Base-by-base conservation (phyloP, 2,797 vertebrate species). In the Novumbra hubbsi region DNA sequence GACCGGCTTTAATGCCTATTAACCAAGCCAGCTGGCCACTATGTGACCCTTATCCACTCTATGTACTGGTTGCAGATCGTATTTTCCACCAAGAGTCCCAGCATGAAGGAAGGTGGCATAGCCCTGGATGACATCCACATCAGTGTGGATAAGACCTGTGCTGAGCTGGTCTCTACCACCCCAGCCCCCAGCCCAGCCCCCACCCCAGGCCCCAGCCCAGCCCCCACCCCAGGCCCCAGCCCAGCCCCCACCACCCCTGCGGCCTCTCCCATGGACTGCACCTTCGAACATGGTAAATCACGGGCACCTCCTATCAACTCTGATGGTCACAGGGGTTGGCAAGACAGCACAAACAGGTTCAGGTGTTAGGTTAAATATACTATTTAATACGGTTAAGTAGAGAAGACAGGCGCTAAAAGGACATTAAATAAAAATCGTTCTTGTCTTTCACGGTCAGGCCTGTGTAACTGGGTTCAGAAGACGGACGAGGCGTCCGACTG, bases 91-190 rank as follows among this genome's bases (percentile, higher is more conserved):
- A 71, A 5, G 6, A 30, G 14, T 73, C 2, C 0, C 5, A 0
- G 0, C 1, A 4, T 0, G 0, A 0, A 0, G 0, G 0, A 0
- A 0, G 85, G 48, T 34, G 75, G 57, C 68, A 83, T 93, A 52
- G 73, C 91, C 34, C 73, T 94, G 45, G 94, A 94, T 76, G 93
- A 94, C 15, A 9, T 94, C 45, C 84, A 89, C 69, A 84, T 94
- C 70, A 84, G 88, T 30, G 86, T 81, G 66, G 64, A 78, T 30
- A 69, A 17, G 24, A 74, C 78, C 63, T 94, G 94, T 77, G 64
- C 78, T 52, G 85, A 86, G 3, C 30, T 76, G 0, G 57, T 76
- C 66, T 81, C 83, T 19, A 89, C 90, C 38, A 91, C 92, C 11
- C 76, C 87, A 45, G 68, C 87, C 28, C 50, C 85, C 49, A 92